Percentiles rank a stretch among this genome's conserved stretches.
Evolutionary conservation across 1,140 invertebrate genomes (phyloP).

Genomic region (Lepidotrigona ventralis): DNA sequence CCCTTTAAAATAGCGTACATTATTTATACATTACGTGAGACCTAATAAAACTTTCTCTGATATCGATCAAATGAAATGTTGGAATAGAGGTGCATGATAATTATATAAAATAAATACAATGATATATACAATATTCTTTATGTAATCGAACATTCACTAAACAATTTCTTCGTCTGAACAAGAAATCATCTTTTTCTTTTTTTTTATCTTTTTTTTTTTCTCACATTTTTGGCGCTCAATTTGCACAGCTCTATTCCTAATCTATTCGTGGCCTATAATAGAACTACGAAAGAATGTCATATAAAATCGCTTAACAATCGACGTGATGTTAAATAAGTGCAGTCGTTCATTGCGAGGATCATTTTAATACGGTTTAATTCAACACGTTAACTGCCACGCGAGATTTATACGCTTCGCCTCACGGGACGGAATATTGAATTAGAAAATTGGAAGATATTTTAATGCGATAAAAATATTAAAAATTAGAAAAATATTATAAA

Average conservation of each 20-base stretch:
- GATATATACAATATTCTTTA: background rate
- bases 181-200: constrained; percentile 29
- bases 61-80: constrained; percentile 21
- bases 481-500: too few relatives aligned
- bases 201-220: background rate
- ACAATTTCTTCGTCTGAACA: background rate
- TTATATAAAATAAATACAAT: constrained; percentile 23
- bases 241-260: background rate
- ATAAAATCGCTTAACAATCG: background rate
- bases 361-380: background rate
- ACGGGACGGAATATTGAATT: too few relatives aligned
- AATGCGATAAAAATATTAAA: too few relatives aligned
- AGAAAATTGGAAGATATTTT: too few relatives aligned
- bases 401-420: too few relatives aligned
- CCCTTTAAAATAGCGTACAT: background rate
- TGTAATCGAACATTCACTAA: background rate
- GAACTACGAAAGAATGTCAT: background rate
- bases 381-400: too few relatives aligned
- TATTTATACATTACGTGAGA: constrained; percentile 21
- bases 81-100: constrained; percentile 2
- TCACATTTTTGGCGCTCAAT: background rate
- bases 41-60: background rate
- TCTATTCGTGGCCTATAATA: background rate
- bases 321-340: background rate
- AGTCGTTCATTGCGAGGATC: background rate